Evolutionary conservation across 2,113 vertebrate genomes (phyloP).

Genomic region (Lonchura striata): DNA sequence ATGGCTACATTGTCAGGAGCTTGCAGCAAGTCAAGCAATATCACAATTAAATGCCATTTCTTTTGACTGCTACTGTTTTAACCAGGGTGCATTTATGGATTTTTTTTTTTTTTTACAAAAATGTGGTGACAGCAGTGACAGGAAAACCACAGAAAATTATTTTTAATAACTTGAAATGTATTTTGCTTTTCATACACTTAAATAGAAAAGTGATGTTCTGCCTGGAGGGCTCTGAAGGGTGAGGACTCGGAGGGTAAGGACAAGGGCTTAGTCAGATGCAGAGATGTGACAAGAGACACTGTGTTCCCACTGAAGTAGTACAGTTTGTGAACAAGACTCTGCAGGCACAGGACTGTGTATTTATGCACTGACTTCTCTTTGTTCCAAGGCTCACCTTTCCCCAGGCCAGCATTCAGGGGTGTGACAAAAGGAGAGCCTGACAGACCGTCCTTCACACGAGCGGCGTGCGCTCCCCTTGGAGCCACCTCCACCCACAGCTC

Average conservation of each 20-base stretch:
- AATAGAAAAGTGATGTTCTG: not conserved
- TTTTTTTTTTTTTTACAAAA: not conserved
- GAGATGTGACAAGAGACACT: not conserved
- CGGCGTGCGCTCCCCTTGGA: rapidly evolving
- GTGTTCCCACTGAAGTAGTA: not conserved
- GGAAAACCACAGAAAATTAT: not conserved
- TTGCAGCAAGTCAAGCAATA: not conserved
- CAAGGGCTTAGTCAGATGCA: not conserved
- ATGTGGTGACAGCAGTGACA: not conserved
- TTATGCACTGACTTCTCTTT: not conserved
- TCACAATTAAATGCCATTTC: not conserved
- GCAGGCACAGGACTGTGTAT: not conserved
- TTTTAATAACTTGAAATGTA: not conserved
- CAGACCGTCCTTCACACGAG: not conserved
- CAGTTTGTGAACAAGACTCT: not conserved
- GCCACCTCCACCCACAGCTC: not conserved
- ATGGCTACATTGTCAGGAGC: not conserved
- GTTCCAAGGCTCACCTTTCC: not conserved
- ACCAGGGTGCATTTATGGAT: not conserved
- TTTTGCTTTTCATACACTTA: not conserved
- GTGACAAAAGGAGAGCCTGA: not conserved
- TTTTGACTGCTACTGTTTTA: not conserved
- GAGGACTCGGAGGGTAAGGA: not conserved
- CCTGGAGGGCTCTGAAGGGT: not conserved
- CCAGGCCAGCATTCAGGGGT: not conserved